Evolutionary conservation across 1,140 invertebrate species (phyloP).

Genomic region (Oscheius sp.): DNA sequence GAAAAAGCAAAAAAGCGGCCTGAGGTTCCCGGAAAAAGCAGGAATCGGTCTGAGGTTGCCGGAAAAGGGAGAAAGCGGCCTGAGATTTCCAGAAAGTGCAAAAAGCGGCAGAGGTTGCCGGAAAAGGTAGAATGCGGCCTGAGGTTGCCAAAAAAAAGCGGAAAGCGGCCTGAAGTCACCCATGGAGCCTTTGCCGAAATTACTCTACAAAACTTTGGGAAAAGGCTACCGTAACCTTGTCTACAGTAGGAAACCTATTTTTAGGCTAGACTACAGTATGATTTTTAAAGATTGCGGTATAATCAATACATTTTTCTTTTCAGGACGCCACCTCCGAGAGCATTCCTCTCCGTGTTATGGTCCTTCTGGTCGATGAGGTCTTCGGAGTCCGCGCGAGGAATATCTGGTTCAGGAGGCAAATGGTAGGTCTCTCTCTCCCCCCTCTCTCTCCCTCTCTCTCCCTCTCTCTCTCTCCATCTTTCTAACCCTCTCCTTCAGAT

Average conservation of each 20-base stretch:
- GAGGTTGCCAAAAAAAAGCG: too few species aligned
- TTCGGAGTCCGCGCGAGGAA: constrained; percentile 83
- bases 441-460: background rate
- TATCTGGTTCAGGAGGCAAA: constrained; percentile 79
- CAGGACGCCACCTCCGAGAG: constrained; percentile 67
- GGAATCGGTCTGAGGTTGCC: too few species aligned
- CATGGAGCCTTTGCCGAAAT: too few species aligned
- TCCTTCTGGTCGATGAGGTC: constrained; percentile 83
- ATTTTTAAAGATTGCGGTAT: background rate
- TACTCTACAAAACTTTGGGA: too few species aligned
- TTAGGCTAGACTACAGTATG: background rate
- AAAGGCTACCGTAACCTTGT: constrained; percentile 3
- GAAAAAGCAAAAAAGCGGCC: too few species aligned
- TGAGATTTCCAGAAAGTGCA: too few species aligned
- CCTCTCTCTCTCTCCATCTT: background rate
- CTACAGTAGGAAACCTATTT: too few species aligned
- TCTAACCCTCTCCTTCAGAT: background rate
- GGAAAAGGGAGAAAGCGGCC: too few species aligned
- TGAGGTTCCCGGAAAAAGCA: too few species aligned
- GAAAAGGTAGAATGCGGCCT: too few species aligned
- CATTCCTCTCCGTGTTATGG: constrained; percentile 80
- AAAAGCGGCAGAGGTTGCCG: too few species aligned
- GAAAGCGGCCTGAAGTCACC: too few species aligned
- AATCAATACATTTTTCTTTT: background rate
- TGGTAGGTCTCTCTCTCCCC: constrained; percentile 65